Evolutionary conservation across 2,797 vertebrate species (phyloP).

Genomic region (Pogoniulus pusillus): DNA sequence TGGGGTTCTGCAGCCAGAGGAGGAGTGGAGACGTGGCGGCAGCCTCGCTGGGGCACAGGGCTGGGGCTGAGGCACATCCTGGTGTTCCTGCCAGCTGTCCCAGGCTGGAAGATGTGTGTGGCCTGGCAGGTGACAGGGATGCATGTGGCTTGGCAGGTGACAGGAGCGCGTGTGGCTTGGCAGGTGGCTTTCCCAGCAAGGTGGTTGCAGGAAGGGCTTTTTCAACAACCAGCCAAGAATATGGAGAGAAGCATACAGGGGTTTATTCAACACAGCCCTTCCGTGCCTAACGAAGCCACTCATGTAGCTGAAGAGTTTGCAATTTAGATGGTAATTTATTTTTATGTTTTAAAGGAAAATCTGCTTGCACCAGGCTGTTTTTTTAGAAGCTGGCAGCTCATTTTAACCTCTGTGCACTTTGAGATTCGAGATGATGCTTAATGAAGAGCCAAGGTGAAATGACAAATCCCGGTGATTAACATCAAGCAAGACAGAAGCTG

Average conservation of each 20-base stretch:
- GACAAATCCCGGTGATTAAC: background rate
- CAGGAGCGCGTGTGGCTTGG: background rate
- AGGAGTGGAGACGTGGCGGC: accelerated
- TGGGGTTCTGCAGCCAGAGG: background rate
- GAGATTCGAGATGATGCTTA: conserved; percentile 23
- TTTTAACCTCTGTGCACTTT: background rate
- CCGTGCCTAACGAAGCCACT: background rate
- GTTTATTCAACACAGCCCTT: background rate
- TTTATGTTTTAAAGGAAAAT: background rate
- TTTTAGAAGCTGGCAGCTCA: background rate
- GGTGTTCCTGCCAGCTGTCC: background rate
- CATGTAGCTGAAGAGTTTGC: background rate
- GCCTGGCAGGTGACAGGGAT: background rate
- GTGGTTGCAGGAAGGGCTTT: background rate
- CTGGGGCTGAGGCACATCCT: background rate
- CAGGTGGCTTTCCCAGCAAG: background rate
- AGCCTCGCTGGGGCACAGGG: accelerated
- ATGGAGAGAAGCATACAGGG: background rate
- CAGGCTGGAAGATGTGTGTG: accelerated
- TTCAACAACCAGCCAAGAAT: background rate
- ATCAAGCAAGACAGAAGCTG: background rate
- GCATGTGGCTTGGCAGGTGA: background rate
- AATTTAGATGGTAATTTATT: background rate
- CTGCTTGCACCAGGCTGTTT: background rate
- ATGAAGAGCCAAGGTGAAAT: background rate